These are phyloP conservation scores for Drosophila kanapiae DNA, from an alignment of 1,140 invertebrate genomes.

Conservation along the genomic window DNA sequence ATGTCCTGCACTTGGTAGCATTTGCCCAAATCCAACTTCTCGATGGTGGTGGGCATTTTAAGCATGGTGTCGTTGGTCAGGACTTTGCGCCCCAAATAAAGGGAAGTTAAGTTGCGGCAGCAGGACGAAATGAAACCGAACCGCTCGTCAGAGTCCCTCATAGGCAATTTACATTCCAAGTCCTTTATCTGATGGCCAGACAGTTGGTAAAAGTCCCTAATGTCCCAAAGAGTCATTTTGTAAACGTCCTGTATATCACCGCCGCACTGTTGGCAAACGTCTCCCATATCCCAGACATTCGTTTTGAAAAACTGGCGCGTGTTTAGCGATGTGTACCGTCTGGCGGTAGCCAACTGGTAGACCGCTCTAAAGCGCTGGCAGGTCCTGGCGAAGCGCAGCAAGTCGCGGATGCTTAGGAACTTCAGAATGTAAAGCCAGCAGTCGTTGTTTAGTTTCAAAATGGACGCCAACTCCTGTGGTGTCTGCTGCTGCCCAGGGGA, in stretches of 20 bases:
- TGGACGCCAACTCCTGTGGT: not conserved
- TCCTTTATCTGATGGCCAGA: constrained; percentile 40
- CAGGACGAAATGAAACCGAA: constrained; percentile 29
- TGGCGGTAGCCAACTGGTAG: constrained; percentile 21
- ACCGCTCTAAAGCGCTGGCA: constrained; percentile 41
- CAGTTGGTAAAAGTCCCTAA: constrained; percentile 58
- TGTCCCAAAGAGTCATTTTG: constrained; percentile 61
- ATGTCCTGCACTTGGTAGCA: constrained; percentile 14
- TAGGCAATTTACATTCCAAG: not conserved
- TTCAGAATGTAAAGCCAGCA: constrained; percentile 43
- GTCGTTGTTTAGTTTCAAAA: constrained; percentile 46
- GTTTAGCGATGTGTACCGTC: constrained; percentile 21
- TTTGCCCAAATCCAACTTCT: constrained; percentile 16
- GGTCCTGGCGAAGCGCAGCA: constrained; percentile 44
- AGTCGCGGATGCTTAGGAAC: constrained; percentile 22
- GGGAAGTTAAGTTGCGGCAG: constrained; percentile 22
- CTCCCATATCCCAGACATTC: constrained; percentile 42
- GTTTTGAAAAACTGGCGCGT: constrained; percentile 24
- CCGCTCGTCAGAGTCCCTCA: constrained; percentile 4
- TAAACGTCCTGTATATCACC: constrained; percentile 13
- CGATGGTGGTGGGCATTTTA: constrained; percentile 27
- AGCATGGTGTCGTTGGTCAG: constrained; percentile 8
- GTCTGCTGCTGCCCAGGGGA: not conserved
- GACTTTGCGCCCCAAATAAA: not conserved
- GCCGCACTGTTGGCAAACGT: not conserved